Base-by-base conservation (phyloP, 2,113 vertebrate species). In the Daubentonia madagascariensis region DNA sequence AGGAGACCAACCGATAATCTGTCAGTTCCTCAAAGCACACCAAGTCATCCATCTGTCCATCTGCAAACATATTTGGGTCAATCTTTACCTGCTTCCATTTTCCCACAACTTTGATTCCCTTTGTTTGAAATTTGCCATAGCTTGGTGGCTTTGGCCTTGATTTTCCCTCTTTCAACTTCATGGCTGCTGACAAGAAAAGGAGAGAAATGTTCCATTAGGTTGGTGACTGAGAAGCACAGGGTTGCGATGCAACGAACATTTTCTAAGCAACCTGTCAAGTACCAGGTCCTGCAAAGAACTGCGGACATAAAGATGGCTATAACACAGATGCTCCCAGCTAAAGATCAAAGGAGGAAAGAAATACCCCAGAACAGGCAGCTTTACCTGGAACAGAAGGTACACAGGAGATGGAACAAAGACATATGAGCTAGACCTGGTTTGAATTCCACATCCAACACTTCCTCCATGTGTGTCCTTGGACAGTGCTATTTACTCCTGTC, bases 1-100 rank as follows among this genome's bases (percentile, higher is more conserved):
- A 96, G 93, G 99, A 99, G 32, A 99, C 97, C 90, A 99, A 86
- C 4, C 97, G 98, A 94, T 99, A 99, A 35, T 99, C 98, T 4
- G 99, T 99, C 87, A 99, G 99, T 57, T 99, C 99, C 97, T 99
- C 99, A 96, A 99, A 99, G 85, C 99, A 99, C 2, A 99, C 99
- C 40, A 99, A 98, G 45, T 99, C 99, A 68, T 98, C 98, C 97
- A 99, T 97, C 22, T 99, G 99, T 78, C 99, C 99, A n/a, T 99
- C 99, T 12, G 99, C 98, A 92, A 99, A 99, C 0, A 99, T 20
- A 85, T 98, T 99, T 4, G 99, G 99, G 89, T 99, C 99, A 0
- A 99, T 98, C 11, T 98, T 89, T 8, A 99, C 95, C 0, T 98
- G 97, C 97, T 99, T 99, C 99, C 99, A 99, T 67, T 98, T 95